phyloP scores from a whole-genome alignment of 2,888 invertebrate genomes.

The Drosophila mimetica region DNA sequence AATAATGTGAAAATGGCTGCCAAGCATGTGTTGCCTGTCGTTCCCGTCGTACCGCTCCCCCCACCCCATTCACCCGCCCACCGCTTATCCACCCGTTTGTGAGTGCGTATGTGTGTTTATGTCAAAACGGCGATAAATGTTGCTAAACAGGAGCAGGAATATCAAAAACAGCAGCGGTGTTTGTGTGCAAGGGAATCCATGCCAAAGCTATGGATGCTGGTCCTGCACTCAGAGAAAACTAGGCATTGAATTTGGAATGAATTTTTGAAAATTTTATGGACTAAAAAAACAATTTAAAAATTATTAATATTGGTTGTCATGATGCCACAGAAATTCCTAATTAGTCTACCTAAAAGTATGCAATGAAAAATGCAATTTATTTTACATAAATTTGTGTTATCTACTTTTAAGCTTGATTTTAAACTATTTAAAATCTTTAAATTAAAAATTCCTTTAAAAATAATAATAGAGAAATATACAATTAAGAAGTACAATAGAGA shows the following conservation, averaged over 20 bases:
- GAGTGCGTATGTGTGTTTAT: constrained; percentile 46
- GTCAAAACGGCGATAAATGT: constrained; percentile 79
- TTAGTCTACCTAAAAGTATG: too few relatives aligned
- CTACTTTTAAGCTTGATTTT: not conserved
- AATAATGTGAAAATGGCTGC: constrained; percentile 79
- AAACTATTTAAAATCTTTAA: too few relatives aligned
- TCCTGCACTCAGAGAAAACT: not conserved
- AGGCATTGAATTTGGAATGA: not conserved
- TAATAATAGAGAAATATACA: too few relatives aligned
- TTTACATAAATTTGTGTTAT: too few relatives aligned
- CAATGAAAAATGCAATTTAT: too few relatives aligned
- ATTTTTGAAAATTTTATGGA: not conserved
- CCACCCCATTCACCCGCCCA: not conserved
- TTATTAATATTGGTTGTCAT: too few relatives aligned
- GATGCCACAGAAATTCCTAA: too few relatives aligned
- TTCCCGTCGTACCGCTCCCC: not conserved
- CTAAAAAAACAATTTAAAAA: too few relatives aligned
- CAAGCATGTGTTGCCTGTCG: constrained; percentile 72
- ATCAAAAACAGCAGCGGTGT: constrained; percentile 45
- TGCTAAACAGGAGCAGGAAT: constrained; percentile 69
- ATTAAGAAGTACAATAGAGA: too few relatives aligned
- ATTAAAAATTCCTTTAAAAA: too few relatives aligned
- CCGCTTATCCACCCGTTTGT: not conserved
- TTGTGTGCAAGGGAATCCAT: constrained; percentile 51
- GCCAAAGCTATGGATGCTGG: constrained; percentile 24